Conservation (phyloP, 1,140 invertebrate genomes). For the Cydia amplana region DNA sequence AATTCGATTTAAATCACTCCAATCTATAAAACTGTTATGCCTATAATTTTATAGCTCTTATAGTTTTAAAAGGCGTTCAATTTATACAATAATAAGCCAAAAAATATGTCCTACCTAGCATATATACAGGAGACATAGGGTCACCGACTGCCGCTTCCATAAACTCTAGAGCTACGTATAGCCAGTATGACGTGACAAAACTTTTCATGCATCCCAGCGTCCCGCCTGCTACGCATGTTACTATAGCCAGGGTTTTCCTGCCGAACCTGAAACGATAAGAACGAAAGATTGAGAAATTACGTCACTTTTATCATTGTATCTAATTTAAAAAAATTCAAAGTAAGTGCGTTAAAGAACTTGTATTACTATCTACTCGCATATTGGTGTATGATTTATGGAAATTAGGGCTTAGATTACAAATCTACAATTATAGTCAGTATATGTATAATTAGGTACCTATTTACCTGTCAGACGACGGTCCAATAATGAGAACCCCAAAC, state of each 20-base stretch:
- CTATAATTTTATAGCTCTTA: no score
- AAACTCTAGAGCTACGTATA: conserved; percentile 59
- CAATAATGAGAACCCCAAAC: conserved; percentile 13
- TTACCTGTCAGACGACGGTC: conserved; percentile 19
- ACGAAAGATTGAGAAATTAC: conserved; percentile 37
- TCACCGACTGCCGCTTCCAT: conserved; percentile 61
- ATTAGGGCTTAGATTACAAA: not conserved
- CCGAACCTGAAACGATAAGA: conserved; percentile 50
- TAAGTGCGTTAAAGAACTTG: conserved; percentile 4
- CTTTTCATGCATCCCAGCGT: conserved; percentile 56
- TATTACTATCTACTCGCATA: not conserved
- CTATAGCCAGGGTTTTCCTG: conserved; percentile 51
- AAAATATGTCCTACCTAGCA: conserved; percentile 41
- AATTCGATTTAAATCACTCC: no score
- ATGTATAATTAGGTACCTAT: no score
- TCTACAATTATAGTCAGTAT: no score
- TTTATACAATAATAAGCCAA: not conserved
- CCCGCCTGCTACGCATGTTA: conserved; percentile 54
- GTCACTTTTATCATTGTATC: not conserved
- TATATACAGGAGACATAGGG: conserved; percentile 52
- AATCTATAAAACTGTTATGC: no score
- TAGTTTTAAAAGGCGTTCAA: not conserved
- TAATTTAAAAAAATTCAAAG: conserved; percentile 4
- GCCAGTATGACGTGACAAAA: conserved; percentile 56
- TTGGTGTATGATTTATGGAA: not conserved